A percentile compares a stretch with the other conserved stretches of the same genome.
Evolutionary conservation across 1,140 invertebrate species (phyloP).

Genomic region (Arctopsyche grandis): DNA sequence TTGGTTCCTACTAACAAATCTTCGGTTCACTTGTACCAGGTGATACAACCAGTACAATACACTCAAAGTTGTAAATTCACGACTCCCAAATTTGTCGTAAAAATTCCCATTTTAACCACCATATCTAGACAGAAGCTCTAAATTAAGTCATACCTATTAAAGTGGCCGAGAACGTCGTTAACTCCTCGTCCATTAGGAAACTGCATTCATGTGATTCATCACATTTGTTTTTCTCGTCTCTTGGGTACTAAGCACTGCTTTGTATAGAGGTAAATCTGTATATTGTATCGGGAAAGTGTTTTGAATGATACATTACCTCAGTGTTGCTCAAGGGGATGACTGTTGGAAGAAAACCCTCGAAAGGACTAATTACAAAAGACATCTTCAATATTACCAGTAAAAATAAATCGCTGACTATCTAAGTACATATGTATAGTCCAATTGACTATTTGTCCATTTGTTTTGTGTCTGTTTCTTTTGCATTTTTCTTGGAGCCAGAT

Average conservation of each 20-base stretch:
- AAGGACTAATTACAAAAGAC: too few relatives aligned
- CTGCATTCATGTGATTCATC: background rate
- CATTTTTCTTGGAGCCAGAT: too few relatives aligned
- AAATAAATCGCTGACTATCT: too few relatives aligned
- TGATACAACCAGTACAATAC: background rate
- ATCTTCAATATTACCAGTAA: too few relatives aligned
- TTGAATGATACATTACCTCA: background rate
- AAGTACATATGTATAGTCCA: too few relatives aligned
- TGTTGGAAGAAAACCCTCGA: too few relatives aligned
- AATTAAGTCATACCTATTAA: background rate
- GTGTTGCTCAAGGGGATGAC: too few relatives aligned
- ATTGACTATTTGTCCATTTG: too few relatives aligned
- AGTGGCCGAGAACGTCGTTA: too few relatives aligned
- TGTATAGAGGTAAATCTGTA: too few relatives aligned
- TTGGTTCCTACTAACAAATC: constrained; percentile 10
- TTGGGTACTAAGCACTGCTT: background rate
- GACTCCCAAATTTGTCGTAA: background rate
- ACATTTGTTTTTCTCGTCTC: background rate
- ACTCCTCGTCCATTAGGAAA: background rate
- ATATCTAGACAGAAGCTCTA: background rate
- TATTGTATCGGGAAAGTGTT: background rate
- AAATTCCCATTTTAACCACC: background rate
- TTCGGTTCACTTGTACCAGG: constrained; percentile 14
- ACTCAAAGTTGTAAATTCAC: background rate
- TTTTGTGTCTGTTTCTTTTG: too few relatives aligned